Percentiles rank a stretch among this genome's conserved stretches.
These are phyloP conservation scores for Saturnia japonica DNA, from an alignment of 2,888 invertebrate genomes.

Conservation along the genomic window DNA sequence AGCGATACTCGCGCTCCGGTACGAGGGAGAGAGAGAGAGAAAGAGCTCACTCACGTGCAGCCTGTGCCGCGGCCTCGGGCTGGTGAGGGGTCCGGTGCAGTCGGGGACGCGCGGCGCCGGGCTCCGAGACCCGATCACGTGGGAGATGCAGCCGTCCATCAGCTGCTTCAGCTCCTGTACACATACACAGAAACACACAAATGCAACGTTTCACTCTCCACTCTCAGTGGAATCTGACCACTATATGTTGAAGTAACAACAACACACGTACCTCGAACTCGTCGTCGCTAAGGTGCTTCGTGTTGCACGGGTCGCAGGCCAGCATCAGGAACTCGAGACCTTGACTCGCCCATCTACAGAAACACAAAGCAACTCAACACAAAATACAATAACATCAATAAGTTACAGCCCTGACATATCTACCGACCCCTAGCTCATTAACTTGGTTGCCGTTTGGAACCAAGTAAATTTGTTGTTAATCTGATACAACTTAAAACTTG, in stretches of 20 bases:
- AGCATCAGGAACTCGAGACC: slow-evolving; percentile 93
- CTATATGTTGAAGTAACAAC: background rate
- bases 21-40: background rate
- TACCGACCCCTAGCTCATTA: no score
- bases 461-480: no score
- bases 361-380: background rate
- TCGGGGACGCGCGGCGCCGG: slow-evolving; percentile 29
- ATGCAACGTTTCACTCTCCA: background rate
- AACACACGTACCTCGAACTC: slow-evolving; percentile 86
- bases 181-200: background rate
- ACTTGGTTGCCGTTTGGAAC: no score
- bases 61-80: slow-evolving; percentile 46
- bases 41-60: slow-evolving; percentile 53
- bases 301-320: slow-evolving; percentile 92
- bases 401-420: no score
- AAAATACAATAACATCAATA: no score
- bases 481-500: no score
- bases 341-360: slow-evolving; percentile 90
- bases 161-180: slow-evolving; percentile 83
- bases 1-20: background rate
- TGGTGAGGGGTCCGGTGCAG: slow-evolving; percentile 28
- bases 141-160: slow-evolving; percentile 93
- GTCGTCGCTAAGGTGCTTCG: slow-evolving; percentile 87
- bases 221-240: background rate
- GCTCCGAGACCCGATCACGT: slow-evolving; percentile 88